Evolutionary conservation across 2,888 invertebrate species (phyloP).

Genomic region (Parnassius mnemosyne): DNA sequence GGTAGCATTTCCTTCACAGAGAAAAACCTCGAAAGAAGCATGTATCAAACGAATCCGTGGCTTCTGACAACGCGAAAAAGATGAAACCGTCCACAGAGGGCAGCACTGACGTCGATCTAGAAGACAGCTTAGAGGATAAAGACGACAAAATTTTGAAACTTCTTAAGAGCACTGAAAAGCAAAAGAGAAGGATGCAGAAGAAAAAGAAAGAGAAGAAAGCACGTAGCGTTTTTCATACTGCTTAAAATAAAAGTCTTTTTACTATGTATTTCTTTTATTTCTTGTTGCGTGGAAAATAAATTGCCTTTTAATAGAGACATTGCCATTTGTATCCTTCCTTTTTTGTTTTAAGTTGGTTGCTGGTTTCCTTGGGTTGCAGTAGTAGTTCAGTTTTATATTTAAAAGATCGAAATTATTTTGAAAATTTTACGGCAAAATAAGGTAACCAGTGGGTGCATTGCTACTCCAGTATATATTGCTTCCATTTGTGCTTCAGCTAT

Average conservation of each 20-base stretch:
- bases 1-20: constrained; percentile 35
- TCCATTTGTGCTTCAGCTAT: too few relatives aligned
- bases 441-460: too few relatives aligned
- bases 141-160: constrained; percentile 64
- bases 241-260: constrained; percentile 40
- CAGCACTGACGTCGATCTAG: constrained; percentile 41
- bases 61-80: constrained; percentile 36
- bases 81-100: constrained; percentile 56
- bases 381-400: too few relatives aligned
- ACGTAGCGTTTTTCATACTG: constrained; percentile 72
- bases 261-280: not conserved
- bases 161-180: constrained; percentile 67
- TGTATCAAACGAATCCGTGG: constrained; percentile 1
- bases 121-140: constrained; percentile 38
- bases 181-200: constrained; percentile 62
- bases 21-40: constrained; percentile 47
- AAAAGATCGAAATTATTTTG: too few relatives aligned
- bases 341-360: too few relatives aligned
- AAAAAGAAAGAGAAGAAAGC: constrained; percentile 63
- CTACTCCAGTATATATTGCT: too few relatives aligned
- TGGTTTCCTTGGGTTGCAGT: too few relatives aligned
- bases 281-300: too few relatives aligned
- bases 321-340: too few relatives aligned
- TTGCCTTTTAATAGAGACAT: too few relatives aligned
- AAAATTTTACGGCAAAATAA: too few relatives aligned